These are phyloP conservation scores for Magallana angulata DNA, from an alignment of 1,140 invertebrate genomes.

Conservation along the genomic window DNA sequence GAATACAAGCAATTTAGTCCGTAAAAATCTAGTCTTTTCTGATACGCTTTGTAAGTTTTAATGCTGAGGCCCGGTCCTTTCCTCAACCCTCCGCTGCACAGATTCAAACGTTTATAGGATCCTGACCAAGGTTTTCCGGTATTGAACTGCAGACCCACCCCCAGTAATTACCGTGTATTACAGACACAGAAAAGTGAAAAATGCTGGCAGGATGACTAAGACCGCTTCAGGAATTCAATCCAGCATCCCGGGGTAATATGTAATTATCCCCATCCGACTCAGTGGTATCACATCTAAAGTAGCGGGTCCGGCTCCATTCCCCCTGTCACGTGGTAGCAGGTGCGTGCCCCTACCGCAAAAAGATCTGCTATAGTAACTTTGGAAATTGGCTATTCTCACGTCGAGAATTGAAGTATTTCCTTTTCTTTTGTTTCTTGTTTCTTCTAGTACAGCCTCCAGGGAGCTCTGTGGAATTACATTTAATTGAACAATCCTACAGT, in stretches of 20 bases:
- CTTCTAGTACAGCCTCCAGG: conserved; percentile 9
- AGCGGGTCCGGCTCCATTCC: conserved; percentile 16
- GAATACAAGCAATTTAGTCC: background rate
- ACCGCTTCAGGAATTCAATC: conserved; percentile 27
- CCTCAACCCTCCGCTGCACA: conserved; percentile 2
- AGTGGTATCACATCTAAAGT: conserved; percentile 7
- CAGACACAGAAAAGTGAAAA: conserved; percentile 36
- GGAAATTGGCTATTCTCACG: conserved; percentile 28
- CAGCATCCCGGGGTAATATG: conserved; percentile 19
- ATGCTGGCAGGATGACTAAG: conserved; percentile 34
- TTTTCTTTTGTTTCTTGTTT: conserved; percentile 17
- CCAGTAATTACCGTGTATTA: conserved; percentile 19
- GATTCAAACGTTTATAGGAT: conserved; percentile 22
- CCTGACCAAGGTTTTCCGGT: conserved; percentile 18
- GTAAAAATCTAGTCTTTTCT: background rate
- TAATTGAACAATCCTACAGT: background rate
- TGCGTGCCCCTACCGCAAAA: conserved; percentile 34
- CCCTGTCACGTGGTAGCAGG: conserved; percentile 28
- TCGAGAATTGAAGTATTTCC: conserved; percentile 17
- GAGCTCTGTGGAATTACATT: background rate
- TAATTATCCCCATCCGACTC: conserved; percentile 22
- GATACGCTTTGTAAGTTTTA: conserved; percentile 25
- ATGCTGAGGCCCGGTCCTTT: background rate
- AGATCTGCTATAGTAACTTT: conserved; percentile 12
- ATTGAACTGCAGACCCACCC: conserved; percentile 11